Conservation (phyloP, 2,888 invertebrate species). For the Acrobasis repandana region DNA sequence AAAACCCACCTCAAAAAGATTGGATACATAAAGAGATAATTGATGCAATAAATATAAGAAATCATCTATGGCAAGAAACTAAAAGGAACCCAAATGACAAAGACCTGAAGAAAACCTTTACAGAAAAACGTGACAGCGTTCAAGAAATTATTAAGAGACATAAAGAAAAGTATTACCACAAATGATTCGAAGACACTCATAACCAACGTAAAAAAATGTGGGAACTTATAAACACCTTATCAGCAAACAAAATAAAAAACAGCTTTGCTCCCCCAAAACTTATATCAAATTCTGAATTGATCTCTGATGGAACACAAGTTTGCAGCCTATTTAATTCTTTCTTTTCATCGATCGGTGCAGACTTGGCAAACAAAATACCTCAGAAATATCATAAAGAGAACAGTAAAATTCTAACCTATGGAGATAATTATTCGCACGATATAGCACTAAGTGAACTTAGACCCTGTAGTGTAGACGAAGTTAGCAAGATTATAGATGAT, state of each 20-base stretch:
- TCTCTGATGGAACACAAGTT: background rate
- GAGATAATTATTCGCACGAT: no score
- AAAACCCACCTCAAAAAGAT: constrained; percentile 11
- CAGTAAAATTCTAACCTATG: no score
- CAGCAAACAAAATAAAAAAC: constrained; percentile 17
- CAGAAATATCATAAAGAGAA: no score
- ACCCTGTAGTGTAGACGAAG: no score
- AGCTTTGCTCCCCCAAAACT: constrained; percentile 19
- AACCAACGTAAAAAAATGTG: constrained; percentile 23
- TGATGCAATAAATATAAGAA: constrained; percentile 4
- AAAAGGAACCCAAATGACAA: no score
- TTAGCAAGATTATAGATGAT: no score
- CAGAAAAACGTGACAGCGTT: constrained; percentile 1
- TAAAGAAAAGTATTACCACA: constrained; percentile 11
- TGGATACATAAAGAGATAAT: constrained; percentile 7
- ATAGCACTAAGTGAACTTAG: no score
- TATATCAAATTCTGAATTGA: constrained; percentile 1
- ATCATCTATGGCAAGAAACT: background rate
- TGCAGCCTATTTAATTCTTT: constrained; percentile 4
- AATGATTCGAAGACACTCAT: constrained; percentile 6
- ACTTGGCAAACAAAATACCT: background rate
- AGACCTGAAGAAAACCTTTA: constrained; percentile 6
- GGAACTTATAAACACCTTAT: constrained; percentile 20
- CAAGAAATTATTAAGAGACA: constrained; percentile 4
- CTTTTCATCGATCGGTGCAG: constrained; percentile 1